These are phyloP conservation scores for Rachycentron canadum DNA, from an alignment of 2,797 vertebrate species.

Conservation along the genomic window DNA sequence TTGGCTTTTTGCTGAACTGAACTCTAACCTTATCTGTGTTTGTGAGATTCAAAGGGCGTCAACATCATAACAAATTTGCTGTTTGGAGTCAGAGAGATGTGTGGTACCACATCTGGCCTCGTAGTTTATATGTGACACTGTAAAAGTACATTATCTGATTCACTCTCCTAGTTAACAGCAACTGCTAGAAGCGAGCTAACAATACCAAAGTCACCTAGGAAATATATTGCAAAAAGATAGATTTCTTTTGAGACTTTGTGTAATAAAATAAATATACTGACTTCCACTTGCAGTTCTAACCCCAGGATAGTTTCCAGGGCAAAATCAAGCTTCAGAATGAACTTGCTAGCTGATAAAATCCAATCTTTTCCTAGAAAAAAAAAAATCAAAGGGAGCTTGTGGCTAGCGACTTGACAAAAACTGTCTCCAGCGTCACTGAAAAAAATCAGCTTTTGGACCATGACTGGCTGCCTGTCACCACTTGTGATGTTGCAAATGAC, in stretches of 20 bases:
- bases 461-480: not conserved
- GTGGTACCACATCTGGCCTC: constrained; percentile 4
- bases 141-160: constrained; percentile 14
- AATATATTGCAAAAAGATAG: constrained; percentile 17
- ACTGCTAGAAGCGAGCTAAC: constrained; percentile 3
- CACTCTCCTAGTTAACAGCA: constrained; percentile 6
- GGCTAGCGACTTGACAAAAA: constrained; percentile 17
- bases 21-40: not conserved
- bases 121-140: constrained; percentile 10
- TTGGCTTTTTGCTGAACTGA: not conserved
- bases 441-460: not conserved
- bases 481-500: constrained; percentile 18
- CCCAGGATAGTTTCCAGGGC: constrained; percentile 14
- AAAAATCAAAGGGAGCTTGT: constrained; percentile 7
- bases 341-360: constrained; percentile 22
- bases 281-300: constrained; percentile 8
- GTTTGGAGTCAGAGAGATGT: not conserved
- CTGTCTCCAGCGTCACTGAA: not conserved
- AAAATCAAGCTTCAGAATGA: constrained; percentile 4
- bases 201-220: constrained; percentile 32
- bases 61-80: not conserved
- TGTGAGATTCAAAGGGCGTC: not conserved
- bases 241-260: constrained; percentile 35
- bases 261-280: constrained; percentile 33
- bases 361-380: constrained; percentile 15